Base-by-base conservation (phyloP, 2,888 invertebrate species). In the Ichneumoninae sp. region DNA sequence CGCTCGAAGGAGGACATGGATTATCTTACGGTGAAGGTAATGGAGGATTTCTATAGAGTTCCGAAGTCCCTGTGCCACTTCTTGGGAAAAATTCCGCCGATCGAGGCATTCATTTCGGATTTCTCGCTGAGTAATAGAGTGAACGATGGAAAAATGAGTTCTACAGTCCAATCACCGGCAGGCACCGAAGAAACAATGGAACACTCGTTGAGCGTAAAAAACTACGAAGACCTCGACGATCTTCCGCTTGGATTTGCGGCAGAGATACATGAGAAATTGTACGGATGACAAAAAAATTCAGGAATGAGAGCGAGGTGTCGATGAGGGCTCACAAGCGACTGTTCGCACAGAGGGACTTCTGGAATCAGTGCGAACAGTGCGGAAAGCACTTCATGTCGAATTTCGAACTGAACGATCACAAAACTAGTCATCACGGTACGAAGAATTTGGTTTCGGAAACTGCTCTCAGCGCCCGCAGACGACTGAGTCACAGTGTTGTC, bases 371-470 rank as follows among this genome's bases (percentile, higher is more conserved):
- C 77, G 85, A 83, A 33, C 68, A 81, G 10, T 86, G 86, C 69
- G 76, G 78, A 22, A 87, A 82, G 44, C 70, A 26, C 57, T 87
- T 83, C 63, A 83, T 83, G 70, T 50, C 83, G n/a, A 85, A 81
- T 57, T 71, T 81, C 69, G 80, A 88, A 13, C 30, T 87, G 13
- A 83, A 60, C 0, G 80, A 79, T 50, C 88, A 88, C 63, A 68
- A 74, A 1, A 82, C 79, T 22, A 77, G 50, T 22, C 54, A 77
- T 36, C 84, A 87, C n/a, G 68, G 65, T 1, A 75, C 83, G 0
- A 68, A 70, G 5, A 83, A 84, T 3, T 60, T 85, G 44, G 86
- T 88, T 47, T 89, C 88, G 73, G 88, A 88, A 69, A 70, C 81
- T 0, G 65, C 70, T 52, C 65, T 81, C n/a, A 75, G 65, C 8